Conservation (phyloP, 2,113 vertebrate genomes). For the Oxygymnocypris stewartii region DNA sequence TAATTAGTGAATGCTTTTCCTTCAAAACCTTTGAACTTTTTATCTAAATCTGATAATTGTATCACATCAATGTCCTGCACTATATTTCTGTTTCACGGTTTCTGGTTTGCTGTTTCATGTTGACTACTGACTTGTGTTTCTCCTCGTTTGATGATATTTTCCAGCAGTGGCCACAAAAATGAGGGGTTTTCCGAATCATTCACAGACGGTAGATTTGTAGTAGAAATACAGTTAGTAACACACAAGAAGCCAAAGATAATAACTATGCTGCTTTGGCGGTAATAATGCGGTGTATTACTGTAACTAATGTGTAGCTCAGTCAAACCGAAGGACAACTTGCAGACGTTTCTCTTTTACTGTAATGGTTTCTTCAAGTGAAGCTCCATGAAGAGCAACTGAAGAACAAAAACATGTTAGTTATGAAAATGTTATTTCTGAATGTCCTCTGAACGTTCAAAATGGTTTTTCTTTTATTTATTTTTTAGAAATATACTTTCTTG, state of each 20-base stretch:
- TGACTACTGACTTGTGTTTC: background rate
- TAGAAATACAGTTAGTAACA: background rate
- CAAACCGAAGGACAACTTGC: background rate
- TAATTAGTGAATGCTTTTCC: too few relatives aligned
- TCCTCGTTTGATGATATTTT: background rate
- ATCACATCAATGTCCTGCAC: background rate
- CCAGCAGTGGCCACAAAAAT: background rate
- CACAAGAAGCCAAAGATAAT: conserved; percentile 1
- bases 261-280: background rate
- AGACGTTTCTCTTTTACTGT: background rate
- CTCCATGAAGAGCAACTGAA: background rate
- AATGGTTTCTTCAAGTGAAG: conserved; percentile 5
- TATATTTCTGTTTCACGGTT: background rate
- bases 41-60: background rate
- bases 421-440: too few relatives aligned
- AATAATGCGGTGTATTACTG: background rate
- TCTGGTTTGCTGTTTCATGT: background rate
- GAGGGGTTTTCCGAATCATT: conserved; percentile 8
- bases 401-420: too few relatives aligned
- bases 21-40: too few relatives aligned
- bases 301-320: background rate
- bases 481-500: too few relatives aligned
- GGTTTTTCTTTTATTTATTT: too few relatives aligned
- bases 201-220: background rate
- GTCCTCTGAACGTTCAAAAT: too few relatives aligned